phyloP scores from a whole-genome alignment of 2,888 invertebrate genomes.

The Cephus pygmeus region DNA sequence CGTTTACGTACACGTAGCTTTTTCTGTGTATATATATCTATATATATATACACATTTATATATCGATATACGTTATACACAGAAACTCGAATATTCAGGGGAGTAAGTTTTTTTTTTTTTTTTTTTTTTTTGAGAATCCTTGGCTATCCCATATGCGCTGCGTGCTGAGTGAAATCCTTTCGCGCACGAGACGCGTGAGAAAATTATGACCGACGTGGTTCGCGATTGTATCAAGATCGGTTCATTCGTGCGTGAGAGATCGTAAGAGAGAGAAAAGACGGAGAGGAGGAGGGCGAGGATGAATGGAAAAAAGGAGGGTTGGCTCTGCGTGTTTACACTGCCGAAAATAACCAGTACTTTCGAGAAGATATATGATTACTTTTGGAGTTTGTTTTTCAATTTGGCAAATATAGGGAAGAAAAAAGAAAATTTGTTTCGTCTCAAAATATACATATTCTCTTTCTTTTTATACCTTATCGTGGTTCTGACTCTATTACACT shows the following conservation, averaged over 20 bases:
- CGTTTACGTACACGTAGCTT: neutral
- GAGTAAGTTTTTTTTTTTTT: neutral
- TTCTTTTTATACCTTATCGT: neutral
- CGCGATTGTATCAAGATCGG: neutral
- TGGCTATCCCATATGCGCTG: neutral
- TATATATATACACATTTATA: too few relatives aligned
- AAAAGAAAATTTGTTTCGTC: too few relatives aligned
- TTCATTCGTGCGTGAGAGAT: conserved; percentile 10
- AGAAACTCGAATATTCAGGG: neutral
- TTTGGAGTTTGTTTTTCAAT: neutral
- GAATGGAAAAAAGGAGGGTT: conserved; percentile 7
- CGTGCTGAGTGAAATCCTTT: conserved; percentile 17
- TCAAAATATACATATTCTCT: neutral
- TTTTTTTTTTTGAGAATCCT: neutral
- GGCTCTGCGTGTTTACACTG: neutral
- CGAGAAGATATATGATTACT: neutral
- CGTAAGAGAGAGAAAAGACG: conserved; percentile 1
- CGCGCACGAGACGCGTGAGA: conserved; percentile 14
- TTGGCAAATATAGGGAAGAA: neutral
- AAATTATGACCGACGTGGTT: neutral
- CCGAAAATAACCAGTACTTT: neutral
- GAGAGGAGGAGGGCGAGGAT: conserved; percentile 11
- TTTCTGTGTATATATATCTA: too few relatives aligned
- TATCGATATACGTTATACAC: too few relatives aligned
- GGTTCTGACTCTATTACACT: neutral